phyloP scores from a whole-genome alignment of 2,113 vertebrate genomes.

The Podarcis muralis region DNA sequence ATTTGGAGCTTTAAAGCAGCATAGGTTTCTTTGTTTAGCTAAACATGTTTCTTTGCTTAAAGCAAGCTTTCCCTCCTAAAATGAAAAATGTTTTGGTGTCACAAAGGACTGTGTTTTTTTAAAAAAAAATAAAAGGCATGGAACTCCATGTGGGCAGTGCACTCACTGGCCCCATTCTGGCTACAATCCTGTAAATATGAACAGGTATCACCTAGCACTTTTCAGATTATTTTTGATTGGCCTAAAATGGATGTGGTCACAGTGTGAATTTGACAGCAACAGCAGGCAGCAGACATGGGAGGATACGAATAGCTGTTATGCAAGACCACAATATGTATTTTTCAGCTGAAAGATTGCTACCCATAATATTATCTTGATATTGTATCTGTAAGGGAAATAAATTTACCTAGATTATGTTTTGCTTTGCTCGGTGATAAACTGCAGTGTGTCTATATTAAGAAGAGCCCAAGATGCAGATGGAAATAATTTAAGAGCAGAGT shows the following conservation, averaged over 20 bases:
- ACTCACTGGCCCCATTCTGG: neutral
- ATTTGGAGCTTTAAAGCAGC: neutral
- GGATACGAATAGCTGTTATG: constrained; percentile 1
- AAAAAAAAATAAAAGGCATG: neutral
- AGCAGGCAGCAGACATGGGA: constrained; percentile 30
- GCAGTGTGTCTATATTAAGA: neutral
- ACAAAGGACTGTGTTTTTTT: too few species aligned
- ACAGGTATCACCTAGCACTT: neutral
- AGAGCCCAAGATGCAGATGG: neutral
- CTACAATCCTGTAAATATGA: neutral
- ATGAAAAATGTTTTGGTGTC: neutral
- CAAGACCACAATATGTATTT: constrained; percentile 20
- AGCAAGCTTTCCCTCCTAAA: neutral
- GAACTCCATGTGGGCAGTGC: neutral
- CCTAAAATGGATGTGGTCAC: neutral
- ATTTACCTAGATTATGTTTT: constrained; percentile 26
- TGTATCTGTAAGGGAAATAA: constrained; percentile 53
- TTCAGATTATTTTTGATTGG: neutral
- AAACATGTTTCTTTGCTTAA: neutral
- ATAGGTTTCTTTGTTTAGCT: neutral
- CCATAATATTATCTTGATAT: constrained; percentile 43
- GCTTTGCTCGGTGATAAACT: neutral
- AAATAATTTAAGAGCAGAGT: neutral
- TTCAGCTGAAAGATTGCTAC: constrained; percentile 51
- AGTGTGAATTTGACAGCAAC: neutral